phyloP scores from a whole-genome alignment of 2,888 invertebrate species.

The Acronicta alni region DNA sequence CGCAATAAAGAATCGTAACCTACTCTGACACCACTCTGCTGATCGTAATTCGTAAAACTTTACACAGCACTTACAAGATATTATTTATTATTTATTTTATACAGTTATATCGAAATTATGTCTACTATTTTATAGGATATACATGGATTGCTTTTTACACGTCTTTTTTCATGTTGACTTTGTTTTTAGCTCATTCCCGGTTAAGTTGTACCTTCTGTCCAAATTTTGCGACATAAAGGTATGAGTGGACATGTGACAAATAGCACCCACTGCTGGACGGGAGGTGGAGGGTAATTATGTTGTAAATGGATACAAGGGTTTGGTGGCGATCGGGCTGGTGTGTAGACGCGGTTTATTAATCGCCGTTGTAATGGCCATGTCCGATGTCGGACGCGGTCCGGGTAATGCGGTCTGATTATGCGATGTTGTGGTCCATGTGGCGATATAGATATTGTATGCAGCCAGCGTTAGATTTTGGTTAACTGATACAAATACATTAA shows the following conservation, averaged over 20 bases:
- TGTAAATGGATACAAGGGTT: slow-evolving; percentile 57
- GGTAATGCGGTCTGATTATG: slow-evolving; percentile 24
- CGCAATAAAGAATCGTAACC: too few relatives aligned
- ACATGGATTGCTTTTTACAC: too few relatives aligned
- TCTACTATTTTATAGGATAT: too few relatives aligned
- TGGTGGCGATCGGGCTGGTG: slow-evolving; percentile 28
- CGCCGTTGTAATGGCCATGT: slow-evolving; percentile 31
- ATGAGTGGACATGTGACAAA: slow-evolving; percentile 48
- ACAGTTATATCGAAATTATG: too few relatives aligned
- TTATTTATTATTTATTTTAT: too few relatives aligned
- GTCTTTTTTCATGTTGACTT: not conserved
- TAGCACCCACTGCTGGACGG: slow-evolving; percentile 22
- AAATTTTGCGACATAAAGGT: slow-evolving; percentile 4
- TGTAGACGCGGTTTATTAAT: slow-evolving; percentile 50
- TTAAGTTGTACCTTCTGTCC: slow-evolving; percentile 29
- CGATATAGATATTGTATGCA: not conserved
- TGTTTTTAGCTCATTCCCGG: not conserved
- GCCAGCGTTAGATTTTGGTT: slow-evolving; percentile 16
- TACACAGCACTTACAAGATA: too few relatives aligned
- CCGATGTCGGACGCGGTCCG: slow-evolving; percentile 24
- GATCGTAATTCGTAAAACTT: too few relatives aligned
- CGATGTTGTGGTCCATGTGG: slow-evolving; percentile 17
- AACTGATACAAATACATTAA: not conserved
- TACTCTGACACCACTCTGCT: too few relatives aligned
- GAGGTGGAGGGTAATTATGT: slow-evolving; percentile 54